A percentile compares a stretch with the other conserved stretches of the same genome.
Evolutionary conservation across 2,113 vertebrate genomes (phyloP).

Genomic region (Chinchilla lanigera): DNA sequence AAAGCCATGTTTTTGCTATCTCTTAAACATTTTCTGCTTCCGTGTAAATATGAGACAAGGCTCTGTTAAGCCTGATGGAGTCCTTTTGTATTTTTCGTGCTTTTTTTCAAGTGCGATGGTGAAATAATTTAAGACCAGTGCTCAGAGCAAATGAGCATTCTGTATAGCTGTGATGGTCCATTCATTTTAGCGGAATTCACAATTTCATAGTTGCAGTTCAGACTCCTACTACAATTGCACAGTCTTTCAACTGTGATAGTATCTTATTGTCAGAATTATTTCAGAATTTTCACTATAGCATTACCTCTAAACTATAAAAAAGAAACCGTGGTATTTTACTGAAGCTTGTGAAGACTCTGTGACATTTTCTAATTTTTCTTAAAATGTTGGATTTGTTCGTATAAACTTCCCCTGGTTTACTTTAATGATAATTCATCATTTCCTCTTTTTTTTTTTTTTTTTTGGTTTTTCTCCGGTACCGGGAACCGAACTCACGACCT

Average conservation of each 20-base stretch:
- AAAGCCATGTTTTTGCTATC: neutral
- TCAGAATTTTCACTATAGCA: neutral
- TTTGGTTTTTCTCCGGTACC: too few relatives aligned
- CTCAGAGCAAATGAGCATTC: slow-evolving; percentile 39
- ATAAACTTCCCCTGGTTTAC: slow-evolving; percentile 59
- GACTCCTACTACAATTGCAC: neutral
- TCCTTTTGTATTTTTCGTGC: neutral
- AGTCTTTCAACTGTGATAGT: slow-evolving; percentile 34
- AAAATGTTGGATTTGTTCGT: slow-evolving; percentile 63
- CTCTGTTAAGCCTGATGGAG: neutral
- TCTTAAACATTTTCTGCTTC: slow-evolving; percentile 13
- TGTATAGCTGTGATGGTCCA: neutral
- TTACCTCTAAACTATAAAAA: neutral
- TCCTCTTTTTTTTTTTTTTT: too few relatives aligned
- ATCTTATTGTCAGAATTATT: neutral
- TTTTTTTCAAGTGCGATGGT: slow-evolving; percentile 33
- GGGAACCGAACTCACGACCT: too few relatives aligned
- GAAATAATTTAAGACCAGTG: neutral
- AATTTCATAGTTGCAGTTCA: slow-evolving; percentile 41
- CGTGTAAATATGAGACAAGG: neutral
- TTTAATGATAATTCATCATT: neutral
- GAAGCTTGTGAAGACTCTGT: neutral
- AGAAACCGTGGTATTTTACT: neutral
- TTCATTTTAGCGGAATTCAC: slow-evolving; percentile 53
- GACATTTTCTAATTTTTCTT: slow-evolving; percentile 57